Evolutionary conservation across 2,888 invertebrate species (phyloP).

Genomic region (Ochropacha duplaris): DNA sequence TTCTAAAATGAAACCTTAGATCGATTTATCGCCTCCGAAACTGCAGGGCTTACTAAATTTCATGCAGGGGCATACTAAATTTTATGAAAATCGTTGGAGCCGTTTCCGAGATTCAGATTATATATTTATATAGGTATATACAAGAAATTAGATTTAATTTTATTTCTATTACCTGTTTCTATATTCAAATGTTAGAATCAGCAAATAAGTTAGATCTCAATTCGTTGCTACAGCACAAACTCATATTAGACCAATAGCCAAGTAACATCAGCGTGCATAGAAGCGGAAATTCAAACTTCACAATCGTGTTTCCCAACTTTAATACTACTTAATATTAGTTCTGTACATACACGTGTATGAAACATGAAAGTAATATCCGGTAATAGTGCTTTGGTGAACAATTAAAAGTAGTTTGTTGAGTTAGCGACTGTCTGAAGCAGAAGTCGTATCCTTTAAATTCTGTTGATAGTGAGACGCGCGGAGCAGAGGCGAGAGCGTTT

Average conservation of each 20-base stretch:
- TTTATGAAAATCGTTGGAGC: no score
- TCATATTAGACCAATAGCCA: not conserved
- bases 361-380: slow-evolving; percentile 27
- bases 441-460: not conserved
- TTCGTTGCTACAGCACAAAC: not conserved
- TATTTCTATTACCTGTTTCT: no score
- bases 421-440: slow-evolving; percentile 28
- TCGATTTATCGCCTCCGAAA: no score
- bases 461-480: not conserved
- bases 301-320: not conserved
- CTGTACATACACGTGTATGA: not conserved
- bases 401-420: slow-evolving; percentile 36
- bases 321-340: not conserved
- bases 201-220: not conserved
- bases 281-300: not conserved
- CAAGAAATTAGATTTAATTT: no score
- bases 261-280: not conserved
- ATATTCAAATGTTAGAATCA: not conserved
- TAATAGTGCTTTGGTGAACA: slow-evolving; percentile 24
- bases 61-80: no score
- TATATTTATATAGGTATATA: no score
- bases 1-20: no score
- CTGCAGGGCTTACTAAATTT: no score
- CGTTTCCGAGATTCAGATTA: no score
- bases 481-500: not conserved